Evolutionary conservation across 2,113 vertebrate species (phyloP).

Genomic region (Ciconia boyciana): DNA sequence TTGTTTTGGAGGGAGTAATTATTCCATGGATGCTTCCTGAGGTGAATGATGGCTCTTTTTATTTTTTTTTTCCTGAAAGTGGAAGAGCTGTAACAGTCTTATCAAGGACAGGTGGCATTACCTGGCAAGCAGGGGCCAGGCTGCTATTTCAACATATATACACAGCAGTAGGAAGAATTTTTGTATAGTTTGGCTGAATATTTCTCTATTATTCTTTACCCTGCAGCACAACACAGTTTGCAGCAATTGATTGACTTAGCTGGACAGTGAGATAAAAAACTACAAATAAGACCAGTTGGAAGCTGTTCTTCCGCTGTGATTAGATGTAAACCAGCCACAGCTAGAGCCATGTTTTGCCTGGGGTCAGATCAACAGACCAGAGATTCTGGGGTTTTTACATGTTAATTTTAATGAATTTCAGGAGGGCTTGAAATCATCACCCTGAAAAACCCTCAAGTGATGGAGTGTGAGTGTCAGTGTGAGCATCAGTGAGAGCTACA

Average conservation of each 20-base stretch:
- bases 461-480: not conserved
- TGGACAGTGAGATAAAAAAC: constrained; percentile 51
- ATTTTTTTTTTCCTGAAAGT: not conserved
- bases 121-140: not conserved
- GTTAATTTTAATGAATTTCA: constrained; percentile 4
- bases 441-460: not conserved
- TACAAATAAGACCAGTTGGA: not conserved
- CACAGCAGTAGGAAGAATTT: not conserved
- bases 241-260: constrained; percentile 43
- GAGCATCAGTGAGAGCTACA: not conserved
- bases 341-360: constrained; percentile 8
- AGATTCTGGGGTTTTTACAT: not conserved
- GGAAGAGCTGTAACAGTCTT: not conserved
- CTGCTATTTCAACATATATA: not conserved
- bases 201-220: constrained; percentile 14
- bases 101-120: not conserved
- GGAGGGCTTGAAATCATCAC: not conserved
- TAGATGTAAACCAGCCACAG: constrained; percentile 36
- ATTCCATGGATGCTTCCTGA: not conserved
- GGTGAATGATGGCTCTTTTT: not conserved
- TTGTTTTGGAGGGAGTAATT: constrained; percentile 46
- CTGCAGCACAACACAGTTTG: constrained; percentile 55
- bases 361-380: constrained; percentile 19
- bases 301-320: constrained; percentile 6
- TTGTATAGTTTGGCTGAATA: not conserved